phyloP scores from a whole-genome alignment of 2,113 vertebrate species.

The Laticauda colubrina region DNA sequence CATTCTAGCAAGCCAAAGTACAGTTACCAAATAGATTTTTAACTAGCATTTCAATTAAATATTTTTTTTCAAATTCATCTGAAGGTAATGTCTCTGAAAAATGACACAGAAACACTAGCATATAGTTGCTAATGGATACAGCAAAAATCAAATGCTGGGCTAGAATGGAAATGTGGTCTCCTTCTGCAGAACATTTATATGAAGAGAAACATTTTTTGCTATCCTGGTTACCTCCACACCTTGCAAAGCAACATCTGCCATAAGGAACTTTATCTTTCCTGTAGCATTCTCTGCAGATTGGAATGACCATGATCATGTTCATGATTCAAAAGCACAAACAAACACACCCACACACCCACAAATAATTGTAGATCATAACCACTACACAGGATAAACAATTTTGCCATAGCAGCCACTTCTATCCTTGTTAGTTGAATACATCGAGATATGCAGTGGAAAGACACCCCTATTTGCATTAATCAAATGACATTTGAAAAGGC shows the following conservation, averaged over 20 bases:
- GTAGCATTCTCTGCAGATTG: not conserved
- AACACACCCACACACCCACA: not conserved
- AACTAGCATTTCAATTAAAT: not conserved
- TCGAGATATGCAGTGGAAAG: not conserved
- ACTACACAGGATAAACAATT: not conserved
- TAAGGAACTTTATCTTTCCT: not conserved
- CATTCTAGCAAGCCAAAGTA: not conserved
- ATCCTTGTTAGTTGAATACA: not conserved
- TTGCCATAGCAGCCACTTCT: not conserved
- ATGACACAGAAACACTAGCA: not conserved
- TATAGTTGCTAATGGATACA: not conserved
- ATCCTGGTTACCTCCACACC: not conserved
- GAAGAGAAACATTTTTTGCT: not conserved
- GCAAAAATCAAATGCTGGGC: not conserved
- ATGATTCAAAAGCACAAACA: not conserved
- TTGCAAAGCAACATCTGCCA: not conserved
- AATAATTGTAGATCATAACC: not conserved
- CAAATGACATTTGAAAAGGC: not conserved
- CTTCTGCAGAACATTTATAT: not conserved
- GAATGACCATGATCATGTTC: not conserved
- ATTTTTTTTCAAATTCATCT: not conserved
- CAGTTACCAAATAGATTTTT: not conserved
- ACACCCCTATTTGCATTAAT: not conserved
- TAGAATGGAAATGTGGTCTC: not conserved
- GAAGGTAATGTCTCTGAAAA: not conserved